Percentiles rank a stretch among this genome's conserved stretches.
Evolutionary conservation across 2,797 vertebrate species (phyloP).

Genomic region (Pteronotus mesoamericanus): DNA sequence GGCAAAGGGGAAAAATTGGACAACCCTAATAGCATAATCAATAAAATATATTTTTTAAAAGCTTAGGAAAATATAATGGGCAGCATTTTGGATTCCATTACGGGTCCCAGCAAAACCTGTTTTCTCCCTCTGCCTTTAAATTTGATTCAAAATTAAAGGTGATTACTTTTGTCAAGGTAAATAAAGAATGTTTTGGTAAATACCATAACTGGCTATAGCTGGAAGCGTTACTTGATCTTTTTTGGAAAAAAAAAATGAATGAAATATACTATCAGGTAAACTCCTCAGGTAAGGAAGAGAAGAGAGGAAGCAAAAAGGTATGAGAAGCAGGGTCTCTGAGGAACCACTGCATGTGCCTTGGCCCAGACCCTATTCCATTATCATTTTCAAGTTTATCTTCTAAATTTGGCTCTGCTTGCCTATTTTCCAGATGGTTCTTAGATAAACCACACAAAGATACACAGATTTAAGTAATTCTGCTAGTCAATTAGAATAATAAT

Average conservation of each 20-base stretch:
- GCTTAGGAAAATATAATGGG: background rate
- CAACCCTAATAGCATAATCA: no score
- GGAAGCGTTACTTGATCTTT: background rate
- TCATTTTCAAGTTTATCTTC: background rate
- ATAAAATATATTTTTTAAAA: background rate
- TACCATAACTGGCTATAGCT: background rate
- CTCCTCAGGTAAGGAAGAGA: background rate
- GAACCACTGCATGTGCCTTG: background rate
- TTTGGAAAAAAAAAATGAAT: background rate
- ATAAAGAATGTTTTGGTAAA: slow-evolving; percentile 2
- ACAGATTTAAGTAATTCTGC: background rate
- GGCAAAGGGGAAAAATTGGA: no score
- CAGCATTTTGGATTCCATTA: background rate
- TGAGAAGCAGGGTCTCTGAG: background rate
- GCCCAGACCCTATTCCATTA: background rate
- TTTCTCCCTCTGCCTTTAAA: background rate
- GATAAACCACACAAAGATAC: background rate
- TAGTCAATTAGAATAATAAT: background rate
- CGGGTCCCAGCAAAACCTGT: background rate
- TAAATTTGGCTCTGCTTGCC: background rate
- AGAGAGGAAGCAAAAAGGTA: background rate
- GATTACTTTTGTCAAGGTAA: slow-evolving; percentile 12
- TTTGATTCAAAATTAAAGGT: slow-evolving; percentile 1
- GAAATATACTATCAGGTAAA: background rate
- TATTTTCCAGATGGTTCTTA: slow-evolving; percentile 17